A percentile compares a stretch with the other conserved stretches of the same genome.
Evolutionary conservation across 2,888 invertebrate species (phyloP).

Genomic region (Molanna angustata): DNA sequence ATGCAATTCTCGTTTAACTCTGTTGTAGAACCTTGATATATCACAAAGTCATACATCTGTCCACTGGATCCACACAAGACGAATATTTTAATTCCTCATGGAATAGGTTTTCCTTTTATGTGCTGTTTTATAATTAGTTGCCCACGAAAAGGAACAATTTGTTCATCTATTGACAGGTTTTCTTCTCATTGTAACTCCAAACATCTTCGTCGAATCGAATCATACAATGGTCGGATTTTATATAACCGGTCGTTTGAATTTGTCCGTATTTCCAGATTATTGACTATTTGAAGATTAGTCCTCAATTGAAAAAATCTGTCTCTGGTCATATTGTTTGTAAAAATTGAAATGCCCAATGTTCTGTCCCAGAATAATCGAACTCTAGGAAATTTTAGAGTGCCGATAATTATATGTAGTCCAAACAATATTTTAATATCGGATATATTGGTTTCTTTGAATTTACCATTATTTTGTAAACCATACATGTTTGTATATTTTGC

Average conservation of each 20-base stretch:
- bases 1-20: neutral
- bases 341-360: neutral
- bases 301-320: conserved; percentile 10
- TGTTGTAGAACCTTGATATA: conserved; percentile 3
- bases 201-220: neutral
- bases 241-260: neutral
- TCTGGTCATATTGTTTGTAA: neutral
- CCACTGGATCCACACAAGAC: conserved; percentile 2
- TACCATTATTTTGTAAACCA: conserved; percentile 1
- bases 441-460: neutral
- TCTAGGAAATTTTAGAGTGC: conserved; percentile 3
- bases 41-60: conserved; percentile 9
- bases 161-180: conserved; percentile 6
- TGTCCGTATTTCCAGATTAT: neutral
- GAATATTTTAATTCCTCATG: conserved; percentile 1
- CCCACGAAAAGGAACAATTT: conserved; percentile 2
- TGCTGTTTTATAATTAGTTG: neutral
- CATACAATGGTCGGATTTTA: neutral
- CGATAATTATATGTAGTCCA: neutral
- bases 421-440: neutral
- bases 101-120: conserved; percentile 5
- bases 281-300: conserved; percentile 3
- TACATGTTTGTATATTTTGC: conserved; percentile 1
- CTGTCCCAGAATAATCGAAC: conserved; percentile 6
- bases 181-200: neutral